phyloP scores from a whole-genome alignment of 53 echinoderm and acorn worm genomes.

The Holothuria scabra region DNA sequence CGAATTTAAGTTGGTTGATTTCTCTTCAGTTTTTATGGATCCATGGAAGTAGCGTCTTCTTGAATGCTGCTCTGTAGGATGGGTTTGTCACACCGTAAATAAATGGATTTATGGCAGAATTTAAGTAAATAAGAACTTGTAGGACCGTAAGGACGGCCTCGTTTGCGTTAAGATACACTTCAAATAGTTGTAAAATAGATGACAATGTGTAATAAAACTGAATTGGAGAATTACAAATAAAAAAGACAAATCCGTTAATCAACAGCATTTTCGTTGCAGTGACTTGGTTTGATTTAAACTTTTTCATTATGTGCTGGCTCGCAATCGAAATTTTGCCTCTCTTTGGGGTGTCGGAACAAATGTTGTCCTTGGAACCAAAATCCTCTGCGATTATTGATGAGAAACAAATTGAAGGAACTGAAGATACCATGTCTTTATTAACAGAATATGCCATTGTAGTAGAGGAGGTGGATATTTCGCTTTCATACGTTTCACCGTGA shows the following conservation, averaged over 20 bases:
- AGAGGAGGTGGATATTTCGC: not conserved
- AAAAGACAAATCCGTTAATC: slow-evolving; percentile 2
- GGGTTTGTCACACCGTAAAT: slow-evolving; percentile 29
- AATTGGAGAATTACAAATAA: slow-evolving; percentile 8
- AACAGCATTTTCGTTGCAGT: slow-evolving; percentile 10
- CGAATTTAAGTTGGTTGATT: too few relatives aligned
- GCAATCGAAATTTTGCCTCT: too few relatives aligned
- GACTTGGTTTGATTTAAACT: not conserved
- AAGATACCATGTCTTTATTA: too few relatives aligned
- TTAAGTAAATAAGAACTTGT: not conserved
- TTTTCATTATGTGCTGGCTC: not conserved
- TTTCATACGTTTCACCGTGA: not conserved
- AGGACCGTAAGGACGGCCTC: not conserved
- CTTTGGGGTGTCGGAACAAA: not conserved
- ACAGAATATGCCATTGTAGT: too few relatives aligned
- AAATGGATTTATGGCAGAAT: slow-evolving; percentile 25
- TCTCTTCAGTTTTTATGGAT: too few relatives aligned
- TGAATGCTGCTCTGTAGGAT: slow-evolving; percentile 11
- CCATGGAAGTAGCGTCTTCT: not conserved
- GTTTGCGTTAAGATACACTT: not conserved
- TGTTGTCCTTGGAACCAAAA: too few relatives aligned
- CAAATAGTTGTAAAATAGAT: not conserved
- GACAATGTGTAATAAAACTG: not conserved
- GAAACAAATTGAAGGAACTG: too few relatives aligned
- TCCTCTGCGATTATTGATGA: too few relatives aligned